Percentiles rank a stretch among this genome's conserved stretches.
phyloP scores from a whole-genome alignment of 1,140 invertebrate genomes.

The Drosophila ananassae region DNA sequence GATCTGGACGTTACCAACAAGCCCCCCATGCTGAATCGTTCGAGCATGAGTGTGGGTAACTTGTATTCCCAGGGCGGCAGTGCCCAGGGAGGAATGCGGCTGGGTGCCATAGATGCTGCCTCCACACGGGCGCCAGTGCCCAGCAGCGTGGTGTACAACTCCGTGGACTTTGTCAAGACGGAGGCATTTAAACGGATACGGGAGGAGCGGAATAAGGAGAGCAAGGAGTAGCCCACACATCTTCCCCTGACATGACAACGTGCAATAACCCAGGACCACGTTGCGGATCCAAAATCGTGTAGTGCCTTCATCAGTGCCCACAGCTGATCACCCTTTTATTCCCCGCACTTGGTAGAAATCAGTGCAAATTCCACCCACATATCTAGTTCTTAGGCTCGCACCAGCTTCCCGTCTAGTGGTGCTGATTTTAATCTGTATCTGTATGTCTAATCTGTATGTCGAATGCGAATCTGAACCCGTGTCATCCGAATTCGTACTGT shows the following conservation, averaged over 20 bases:
- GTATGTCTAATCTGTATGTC: background rate
- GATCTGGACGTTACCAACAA: conserved; percentile 88
- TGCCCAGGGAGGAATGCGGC: conserved; percentile 19
- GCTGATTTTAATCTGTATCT: conserved; percentile 4
- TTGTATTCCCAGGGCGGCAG: conserved; percentile 52
- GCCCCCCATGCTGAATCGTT: conserved; percentile 64
- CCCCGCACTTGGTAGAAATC: conserved; percentile 2
- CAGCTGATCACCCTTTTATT: conserved; percentile 11
- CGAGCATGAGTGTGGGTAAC: conserved; percentile 70
- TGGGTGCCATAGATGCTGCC: conserved; percentile 44
- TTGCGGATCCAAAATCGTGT: conserved; percentile 35
- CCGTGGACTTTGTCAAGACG: conserved; percentile 95
- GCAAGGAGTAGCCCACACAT: conserved; percentile 51
- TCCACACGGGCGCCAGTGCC: conserved; percentile 52
- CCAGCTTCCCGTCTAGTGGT: background rate
- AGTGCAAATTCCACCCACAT: conserved; percentile 56
- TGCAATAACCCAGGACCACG: conserved; percentile 58
- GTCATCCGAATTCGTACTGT: conserved; percentile 22
- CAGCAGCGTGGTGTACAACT: conserved; percentile 91
- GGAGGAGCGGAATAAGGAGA: conserved; percentile 88
- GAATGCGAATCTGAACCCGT: conserved; percentile 18
- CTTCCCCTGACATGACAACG: conserved; percentile 33
- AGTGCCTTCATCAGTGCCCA: conserved; percentile 55
- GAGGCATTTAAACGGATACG: conserved; percentile 95
- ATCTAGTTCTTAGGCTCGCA: conserved; percentile 32